Evolutionary conservation across 2,888 invertebrate species (phyloP).

Genomic region (Podotricha telesiphe): DNA sequence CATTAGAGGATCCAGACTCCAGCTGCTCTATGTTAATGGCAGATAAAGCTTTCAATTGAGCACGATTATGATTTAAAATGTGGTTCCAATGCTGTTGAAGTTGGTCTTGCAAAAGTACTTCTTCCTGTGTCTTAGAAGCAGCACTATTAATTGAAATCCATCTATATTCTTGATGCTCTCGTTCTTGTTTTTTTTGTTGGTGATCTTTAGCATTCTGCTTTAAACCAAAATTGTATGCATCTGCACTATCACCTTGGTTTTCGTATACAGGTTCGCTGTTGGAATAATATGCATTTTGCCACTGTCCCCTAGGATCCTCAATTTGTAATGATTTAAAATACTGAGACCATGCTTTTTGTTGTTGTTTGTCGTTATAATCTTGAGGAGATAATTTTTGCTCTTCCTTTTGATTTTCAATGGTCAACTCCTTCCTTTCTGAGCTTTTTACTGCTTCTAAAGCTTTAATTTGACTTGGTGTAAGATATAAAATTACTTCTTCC

Average conservation of each 20-base stretch:
- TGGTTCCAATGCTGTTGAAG: slow-evolving; percentile 45
- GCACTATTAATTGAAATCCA: slow-evolving; percentile 45
- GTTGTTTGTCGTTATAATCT: slow-evolving; percentile 32
- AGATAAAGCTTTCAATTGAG: slow-evolving; percentile 42
- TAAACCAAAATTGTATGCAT: slow-evolving; percentile 9
- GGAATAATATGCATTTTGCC: not conserved
- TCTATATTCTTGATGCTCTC: slow-evolving; percentile 38
- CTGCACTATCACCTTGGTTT: slow-evolving; percentile 16
- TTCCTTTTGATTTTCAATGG: slow-evolving; percentile 33
- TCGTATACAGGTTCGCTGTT: slow-evolving; percentile 7
- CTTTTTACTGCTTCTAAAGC: slow-evolving; percentile 50
- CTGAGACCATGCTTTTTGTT: slow-evolving; percentile 20
- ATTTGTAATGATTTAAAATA: slow-evolving; percentile 1
- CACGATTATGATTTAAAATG: slow-evolving; percentile 44
- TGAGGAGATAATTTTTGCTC: slow-evolving; percentile 36
- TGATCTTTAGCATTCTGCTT: slow-evolving; percentile 18
- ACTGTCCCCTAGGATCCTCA: slow-evolving; percentile 9
- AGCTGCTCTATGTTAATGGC: slow-evolving; percentile 29
- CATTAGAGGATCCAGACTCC: slow-evolving; percentile 19
- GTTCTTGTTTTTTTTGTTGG: slow-evolving; percentile 23
- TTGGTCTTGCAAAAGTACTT: slow-evolving; percentile 38
- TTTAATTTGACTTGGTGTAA: slow-evolving; percentile 67
- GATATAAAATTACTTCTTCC: slow-evolving; percentile 64
- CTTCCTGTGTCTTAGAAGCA: slow-evolving; percentile 41
- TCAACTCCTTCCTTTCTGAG: slow-evolving; percentile 45